phyloP scores from a whole-genome alignment of 2,888 invertebrate species.

The Ecdyonurus torrentis region DNA sequence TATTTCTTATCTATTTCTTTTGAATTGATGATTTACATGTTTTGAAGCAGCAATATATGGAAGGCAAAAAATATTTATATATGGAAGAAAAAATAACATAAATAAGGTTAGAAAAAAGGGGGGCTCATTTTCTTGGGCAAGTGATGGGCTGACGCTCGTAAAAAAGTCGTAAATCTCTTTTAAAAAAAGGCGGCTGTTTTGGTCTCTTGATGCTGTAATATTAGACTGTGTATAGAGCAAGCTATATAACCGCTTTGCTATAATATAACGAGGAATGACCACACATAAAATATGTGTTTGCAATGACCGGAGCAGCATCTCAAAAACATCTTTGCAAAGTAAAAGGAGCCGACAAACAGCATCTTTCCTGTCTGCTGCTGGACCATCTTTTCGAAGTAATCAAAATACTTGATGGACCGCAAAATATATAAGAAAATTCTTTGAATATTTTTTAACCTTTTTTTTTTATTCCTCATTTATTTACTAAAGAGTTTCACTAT shows the following conservation, averaged over 20 bases:
- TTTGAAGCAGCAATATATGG: neutral
- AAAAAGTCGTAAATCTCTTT: constrained; percentile 10
- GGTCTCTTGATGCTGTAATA: neutral
- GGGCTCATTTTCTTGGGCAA: constrained; percentile 11
- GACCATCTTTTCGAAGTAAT: too few species aligned
- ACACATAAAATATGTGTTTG: neutral
- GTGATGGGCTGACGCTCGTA: constrained; percentile 10
- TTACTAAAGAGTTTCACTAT: too few species aligned
- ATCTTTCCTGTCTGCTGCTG: neutral
- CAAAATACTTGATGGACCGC: too few species aligned
- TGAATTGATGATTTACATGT: constrained; percentile 1
- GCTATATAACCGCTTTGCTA: too few species aligned
- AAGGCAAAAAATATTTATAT: neutral
- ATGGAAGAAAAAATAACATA: constrained; percentile 9
- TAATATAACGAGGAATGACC: too few species aligned
- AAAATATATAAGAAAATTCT: too few species aligned
- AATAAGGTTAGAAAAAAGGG: constrained; percentile 10
- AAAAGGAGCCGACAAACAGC: neutral
- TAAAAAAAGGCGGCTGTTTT: neutral
- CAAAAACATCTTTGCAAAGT: too few species aligned
- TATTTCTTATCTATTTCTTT: constrained; percentile 1
- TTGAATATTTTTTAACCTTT: too few species aligned
- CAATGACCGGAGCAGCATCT: too few species aligned
- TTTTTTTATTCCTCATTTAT: too few species aligned
- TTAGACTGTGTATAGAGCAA: neutral